Base-by-base conservation (phyloP, 35 echinoderm and acorn worm species). In the Amphiura filiformis region DNA sequence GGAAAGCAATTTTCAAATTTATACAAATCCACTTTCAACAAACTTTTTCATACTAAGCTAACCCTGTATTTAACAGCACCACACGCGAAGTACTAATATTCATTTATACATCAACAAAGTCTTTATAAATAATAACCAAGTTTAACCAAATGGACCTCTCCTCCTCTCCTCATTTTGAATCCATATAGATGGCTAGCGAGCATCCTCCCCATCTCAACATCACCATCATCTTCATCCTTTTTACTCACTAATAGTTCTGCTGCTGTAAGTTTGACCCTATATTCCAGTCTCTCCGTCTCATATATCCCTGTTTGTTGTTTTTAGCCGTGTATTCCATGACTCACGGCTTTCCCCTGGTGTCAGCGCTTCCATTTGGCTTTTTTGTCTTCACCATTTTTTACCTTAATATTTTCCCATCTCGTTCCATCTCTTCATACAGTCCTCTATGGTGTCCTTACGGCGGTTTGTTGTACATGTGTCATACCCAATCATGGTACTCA, bases 241-340 rank as follows among this genome's bases (percentile, higher is more conserved):
- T 23, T 30, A 5, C 2, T 70, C 28, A n/a, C 61, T 70, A 70
- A 70, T 70, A 70, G 61, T 70, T 30, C 17, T 23, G 4, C 9
- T 70, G 61, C 61, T 70, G 7, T 30, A 15, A 18, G 61, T 70
- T 70, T 70, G 61, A 70, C 61, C 61, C 61, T 70, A 70, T 70
- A 70, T 30, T 70, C 28, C 17, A 15, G 26, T 70, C 61, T 5
- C 61, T 23, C 28, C 61, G 61, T 70, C 61, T 70, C 61, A 70
- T 70, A 70, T 70, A 30, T 70, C 61, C 7, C 61, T 70, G 61
- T 70, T 70, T 70, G 61, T 70, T 70, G 28, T 70, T 70, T 70
- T 70, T 70, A 70, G 17, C 61, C 61, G 61, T 70, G 61, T 70
- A 11, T 11, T 70, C 26, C 61, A 70, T 70, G 61, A 70, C 61